A percentile compares a stretch with the other conserved stretches of the same genome.
phyloP scores from a whole-genome alignment of 1,140 invertebrate species.

The Gonioctena quinquepunctata region DNA sequence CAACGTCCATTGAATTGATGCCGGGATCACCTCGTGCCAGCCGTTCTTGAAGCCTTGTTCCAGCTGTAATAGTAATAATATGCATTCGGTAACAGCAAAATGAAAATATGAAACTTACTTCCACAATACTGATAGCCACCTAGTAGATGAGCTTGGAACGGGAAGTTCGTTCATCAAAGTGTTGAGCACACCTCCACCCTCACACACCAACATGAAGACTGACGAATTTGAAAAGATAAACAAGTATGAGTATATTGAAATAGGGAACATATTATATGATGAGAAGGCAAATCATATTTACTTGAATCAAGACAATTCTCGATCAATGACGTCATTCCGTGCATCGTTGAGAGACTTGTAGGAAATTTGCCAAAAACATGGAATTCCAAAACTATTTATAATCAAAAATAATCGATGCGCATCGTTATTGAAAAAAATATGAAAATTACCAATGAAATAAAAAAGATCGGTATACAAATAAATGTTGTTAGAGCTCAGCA shows the following conservation, averaged over 20 bases:
- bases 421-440: conserved; percentile 9
- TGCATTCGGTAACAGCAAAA: no score
- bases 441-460: conserved; percentile 7
- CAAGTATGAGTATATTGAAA: background rate
- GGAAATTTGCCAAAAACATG: conserved; percentile 18
- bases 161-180: no score
- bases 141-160: no score
- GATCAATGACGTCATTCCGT: conserved; percentile 18
- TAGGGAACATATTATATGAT: background rate
- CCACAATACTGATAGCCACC: no score
- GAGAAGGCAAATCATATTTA: background rate
- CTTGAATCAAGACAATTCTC: conserved; percentile 6
- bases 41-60: no score
- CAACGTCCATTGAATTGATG: no score
- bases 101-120: no score
- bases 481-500: conserved; percentile 13
- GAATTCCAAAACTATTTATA: conserved; percentile 26
- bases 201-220: no score
- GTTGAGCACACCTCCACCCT: no score
- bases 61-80: no score
- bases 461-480: conserved; percentile 10
- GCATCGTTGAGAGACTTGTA: conserved; percentile 28
- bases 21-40: no score
- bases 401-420: conserved; percentile 18
- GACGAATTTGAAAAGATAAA: background rate